Evolutionary conservation across 2,113 vertebrate species (phyloP).

Genomic region (Chionomys nivalis): DNA sequence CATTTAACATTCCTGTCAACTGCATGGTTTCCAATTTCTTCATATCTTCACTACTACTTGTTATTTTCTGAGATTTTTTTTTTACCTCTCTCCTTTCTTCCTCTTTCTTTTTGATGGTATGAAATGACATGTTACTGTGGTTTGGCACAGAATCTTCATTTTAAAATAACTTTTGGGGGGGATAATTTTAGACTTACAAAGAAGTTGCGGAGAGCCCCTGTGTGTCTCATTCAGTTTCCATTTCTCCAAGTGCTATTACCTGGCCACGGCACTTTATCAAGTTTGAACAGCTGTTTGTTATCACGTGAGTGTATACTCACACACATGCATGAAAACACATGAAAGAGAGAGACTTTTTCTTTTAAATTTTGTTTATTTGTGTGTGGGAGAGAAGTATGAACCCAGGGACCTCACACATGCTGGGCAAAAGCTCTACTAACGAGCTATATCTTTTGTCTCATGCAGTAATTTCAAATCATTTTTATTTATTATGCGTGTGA

Average conservation of each 20-base stretch:
- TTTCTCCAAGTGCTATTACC: background rate
- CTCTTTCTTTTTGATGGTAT: background rate
- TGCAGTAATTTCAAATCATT: background rate
- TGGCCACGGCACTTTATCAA: background rate
- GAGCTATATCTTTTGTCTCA: background rate
- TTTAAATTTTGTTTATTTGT: background rate
- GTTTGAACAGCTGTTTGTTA: background rate
- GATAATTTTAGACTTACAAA: slow-evolving; percentile 47
- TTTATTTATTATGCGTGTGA: background rate
- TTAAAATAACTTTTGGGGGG: background rate
- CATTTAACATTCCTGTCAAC: slow-evolving; percentile 20
- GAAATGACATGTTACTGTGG: slow-evolving; percentile 5
- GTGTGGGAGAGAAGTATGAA: background rate
- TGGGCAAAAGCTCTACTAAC: background rate
- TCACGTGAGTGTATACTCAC: too few relatives aligned
- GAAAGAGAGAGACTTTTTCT: background rate
- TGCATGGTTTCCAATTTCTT: background rate
- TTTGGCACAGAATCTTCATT: slow-evolving; percentile 48
- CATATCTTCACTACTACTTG: background rate
- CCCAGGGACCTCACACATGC: background rate
- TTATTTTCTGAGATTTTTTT: slow-evolving; percentile 6
- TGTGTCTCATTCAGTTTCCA: background rate
- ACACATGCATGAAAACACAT: background rate
- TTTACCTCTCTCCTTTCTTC: background rate
- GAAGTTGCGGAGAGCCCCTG: background rate